Base-by-base conservation (phyloP, 2,888 invertebrate genomes). In the Aphidoletes aphidimyza region DNA sequence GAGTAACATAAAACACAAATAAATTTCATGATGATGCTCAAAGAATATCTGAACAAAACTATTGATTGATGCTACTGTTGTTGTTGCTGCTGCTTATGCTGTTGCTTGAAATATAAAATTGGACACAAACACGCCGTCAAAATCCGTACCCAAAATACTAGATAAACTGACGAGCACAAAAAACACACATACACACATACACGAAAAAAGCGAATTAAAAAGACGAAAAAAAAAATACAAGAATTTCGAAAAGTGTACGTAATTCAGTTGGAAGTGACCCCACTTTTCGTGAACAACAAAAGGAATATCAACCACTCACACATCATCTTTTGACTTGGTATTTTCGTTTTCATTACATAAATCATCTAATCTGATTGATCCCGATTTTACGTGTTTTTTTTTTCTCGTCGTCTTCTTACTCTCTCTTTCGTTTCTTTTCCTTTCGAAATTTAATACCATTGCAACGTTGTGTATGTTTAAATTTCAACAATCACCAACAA, bases 321-420 rank as follows among this genome's bases (percentile, higher is more conserved):
- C 37, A 37, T n/a, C n/a, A n/a, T 36, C 37, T 34, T 17, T 81
- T 37, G 37, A n/a, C 11, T 37, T 81, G 9, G 36, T 17, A 34
- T 69, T 69, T 81, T 37, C 37, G 37, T 81, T 81, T 37, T 37
- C 81, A 81, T 81, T 81, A 37, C 22, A 81, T 81, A 81, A 81
- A 81, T 81, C 81, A 81, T 37, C 37, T 81, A 81, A 81, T 81
- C 81, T 81, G 81, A 81, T 81, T 81, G 81, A 37, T 81, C 81
- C 81, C n/a, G 81, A 81, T 37, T 81, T 37, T 78, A 59, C 3
- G n/a, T n/a, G 5, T 59, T 59, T 22, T 59, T 59, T 30, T 59
- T 59, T 30, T 59, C 30, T 34, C n/a, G n/a, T n/a, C n/a, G n/a
- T n/a, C n/a, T n/a, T n/a, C n/a, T n/a, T n/a, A n/a, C n/a, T n/a